Conservation (phyloP, 2,888 invertebrate species). For the Endotricha flammealis region DNA sequence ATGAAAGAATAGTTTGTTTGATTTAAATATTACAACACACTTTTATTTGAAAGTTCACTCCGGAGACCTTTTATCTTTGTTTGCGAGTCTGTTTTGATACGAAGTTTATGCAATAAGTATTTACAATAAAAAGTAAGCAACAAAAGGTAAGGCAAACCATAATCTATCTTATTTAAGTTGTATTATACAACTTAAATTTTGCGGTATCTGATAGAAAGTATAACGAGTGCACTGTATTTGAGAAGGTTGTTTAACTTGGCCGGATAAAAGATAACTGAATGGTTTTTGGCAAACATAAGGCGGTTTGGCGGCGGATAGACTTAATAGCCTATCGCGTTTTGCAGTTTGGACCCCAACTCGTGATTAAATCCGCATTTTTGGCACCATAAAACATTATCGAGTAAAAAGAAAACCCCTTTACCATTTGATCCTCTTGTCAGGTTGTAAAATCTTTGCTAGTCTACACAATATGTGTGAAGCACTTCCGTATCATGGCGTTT, state of each 20-base stretch:
- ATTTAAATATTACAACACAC: slow-evolving; percentile 15
- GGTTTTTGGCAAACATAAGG: slow-evolving; percentile 16
- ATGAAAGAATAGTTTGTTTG: slow-evolving; percentile 9
- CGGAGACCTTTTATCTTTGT: slow-evolving; percentile 22
- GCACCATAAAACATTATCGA: too few species aligned
- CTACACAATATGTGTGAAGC: too few species aligned
- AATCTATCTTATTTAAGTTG: slow-evolving; percentile 44
- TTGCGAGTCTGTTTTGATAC: slow-evolving; percentile 32
- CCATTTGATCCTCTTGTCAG: too few species aligned
- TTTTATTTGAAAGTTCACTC: slow-evolving; percentile 26
- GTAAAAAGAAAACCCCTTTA: too few species aligned
- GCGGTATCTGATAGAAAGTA: slow-evolving; percentile 70
- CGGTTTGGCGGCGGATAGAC: too few species aligned
- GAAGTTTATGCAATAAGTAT: slow-evolving; percentile 35
- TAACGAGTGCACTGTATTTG: slow-evolving; percentile 35
- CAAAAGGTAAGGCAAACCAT: slow-evolving; percentile 36
- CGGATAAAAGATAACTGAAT: slow-evolving; percentile 46
- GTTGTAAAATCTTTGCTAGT: too few species aligned
- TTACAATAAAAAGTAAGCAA: slow-evolving; percentile 32
- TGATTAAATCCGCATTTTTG: too few species aligned
- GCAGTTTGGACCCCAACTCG: too few species aligned
- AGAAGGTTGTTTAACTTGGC: slow-evolving; percentile 37
- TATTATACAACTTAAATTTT: slow-evolving; percentile 52
- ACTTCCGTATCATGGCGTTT: too few species aligned
- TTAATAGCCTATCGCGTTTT: too few species aligned